Percentiles rank a stretch among this genome's conserved stretches.
Conservation (phyloP, 2,797 vertebrate species). For the Halcyon smyrnensis region DNA sequence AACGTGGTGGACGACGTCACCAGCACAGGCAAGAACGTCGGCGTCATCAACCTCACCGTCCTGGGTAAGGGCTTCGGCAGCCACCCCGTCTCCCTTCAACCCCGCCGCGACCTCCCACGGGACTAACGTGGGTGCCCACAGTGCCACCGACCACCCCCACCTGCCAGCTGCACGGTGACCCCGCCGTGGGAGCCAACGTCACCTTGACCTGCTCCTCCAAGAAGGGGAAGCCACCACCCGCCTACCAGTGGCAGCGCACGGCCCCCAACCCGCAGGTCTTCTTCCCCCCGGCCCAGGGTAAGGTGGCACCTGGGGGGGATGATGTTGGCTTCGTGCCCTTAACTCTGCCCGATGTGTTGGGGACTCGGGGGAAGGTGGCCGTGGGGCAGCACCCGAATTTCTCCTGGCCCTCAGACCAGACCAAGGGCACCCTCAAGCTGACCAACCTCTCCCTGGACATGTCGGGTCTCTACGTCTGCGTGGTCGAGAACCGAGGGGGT, state of each 20-base stretch:
- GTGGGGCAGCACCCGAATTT: not conserved
- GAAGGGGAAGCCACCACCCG: constrained; percentile 38
- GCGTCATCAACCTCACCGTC: constrained; percentile 70
- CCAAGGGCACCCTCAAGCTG: constrained; percentile 84
- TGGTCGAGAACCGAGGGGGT: constrained; percentile 84
- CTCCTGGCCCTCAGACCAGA: constrained; percentile 77
- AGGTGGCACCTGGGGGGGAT: not conserved
- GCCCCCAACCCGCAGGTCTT: constrained; percentile 1
- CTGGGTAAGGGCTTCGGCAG: constrained; percentile 42
- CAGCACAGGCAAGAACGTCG: not conserved
- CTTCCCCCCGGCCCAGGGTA: constrained; percentile 41
- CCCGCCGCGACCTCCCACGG: accelerated
- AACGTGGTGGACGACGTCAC: constrained; percentile 30
- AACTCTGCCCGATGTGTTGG: not conserved
- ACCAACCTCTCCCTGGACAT: constrained; percentile 89
- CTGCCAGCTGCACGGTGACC: not conserved
- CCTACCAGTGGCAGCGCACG: constrained; percentile 11
- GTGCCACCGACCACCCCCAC: not conserved
- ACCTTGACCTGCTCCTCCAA: constrained; percentile 29
- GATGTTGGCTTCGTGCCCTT: not conserved
- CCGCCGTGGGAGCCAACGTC: constrained; percentile 25
- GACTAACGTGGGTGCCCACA: not conserved
- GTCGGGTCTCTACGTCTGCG: constrained; percentile 90
- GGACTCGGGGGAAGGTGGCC: no score
- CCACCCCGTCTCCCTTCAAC: accelerated